These are phyloP conservation scores for Acanthurus lineatus DNA, from an alignment of 2,797 vertebrate genomes.

Conservation along the genomic window DNA sequence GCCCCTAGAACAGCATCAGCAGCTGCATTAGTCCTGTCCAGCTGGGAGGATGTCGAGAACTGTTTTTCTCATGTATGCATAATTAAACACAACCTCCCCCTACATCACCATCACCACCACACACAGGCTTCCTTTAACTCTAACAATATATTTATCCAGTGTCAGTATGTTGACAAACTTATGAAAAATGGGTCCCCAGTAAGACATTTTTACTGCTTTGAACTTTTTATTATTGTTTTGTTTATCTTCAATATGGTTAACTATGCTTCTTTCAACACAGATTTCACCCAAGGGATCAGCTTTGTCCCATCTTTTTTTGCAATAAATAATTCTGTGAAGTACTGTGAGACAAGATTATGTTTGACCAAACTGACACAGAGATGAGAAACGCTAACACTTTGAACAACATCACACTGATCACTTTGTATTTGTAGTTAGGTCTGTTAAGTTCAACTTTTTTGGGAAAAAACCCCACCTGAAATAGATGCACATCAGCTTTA, in stretches of 20 bases:
- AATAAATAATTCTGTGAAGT: constrained; percentile 6
- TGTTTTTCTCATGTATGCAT: constrained; percentile 63
- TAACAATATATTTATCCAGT: background rate
- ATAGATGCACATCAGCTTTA: constrained; percentile 25
- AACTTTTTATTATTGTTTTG: constrained; percentile 15
- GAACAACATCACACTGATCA: constrained; percentile 16
- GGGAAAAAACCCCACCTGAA: background rate
- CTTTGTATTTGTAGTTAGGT: constrained; percentile 3
- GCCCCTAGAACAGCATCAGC: constrained; percentile 40
- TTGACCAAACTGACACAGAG: constrained; percentile 20
- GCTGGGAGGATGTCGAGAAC: constrained; percentile 62
- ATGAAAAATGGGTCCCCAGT: constrained; percentile 11
- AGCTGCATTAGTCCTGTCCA: constrained; percentile 62
- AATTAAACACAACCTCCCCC: constrained; percentile 51
- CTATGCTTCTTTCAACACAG: background rate
- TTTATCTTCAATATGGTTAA: constrained; percentile 21
- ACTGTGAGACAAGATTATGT: background rate
- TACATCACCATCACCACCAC: background rate
- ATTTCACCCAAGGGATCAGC: constrained; percentile 11
- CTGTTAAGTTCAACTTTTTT: constrained; percentile 10
- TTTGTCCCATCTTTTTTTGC: background rate
- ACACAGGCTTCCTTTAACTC: constrained; percentile 12
- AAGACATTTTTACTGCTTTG: constrained; percentile 13
- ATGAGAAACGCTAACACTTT: constrained; percentile 15
- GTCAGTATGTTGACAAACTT: constrained; percentile 7